Percentiles rank a stretch among this genome's conserved stretches.
Evolutionary conservation across 2,888 invertebrate species (phyloP).

Genomic region (Dendrolimus houi): DNA sequence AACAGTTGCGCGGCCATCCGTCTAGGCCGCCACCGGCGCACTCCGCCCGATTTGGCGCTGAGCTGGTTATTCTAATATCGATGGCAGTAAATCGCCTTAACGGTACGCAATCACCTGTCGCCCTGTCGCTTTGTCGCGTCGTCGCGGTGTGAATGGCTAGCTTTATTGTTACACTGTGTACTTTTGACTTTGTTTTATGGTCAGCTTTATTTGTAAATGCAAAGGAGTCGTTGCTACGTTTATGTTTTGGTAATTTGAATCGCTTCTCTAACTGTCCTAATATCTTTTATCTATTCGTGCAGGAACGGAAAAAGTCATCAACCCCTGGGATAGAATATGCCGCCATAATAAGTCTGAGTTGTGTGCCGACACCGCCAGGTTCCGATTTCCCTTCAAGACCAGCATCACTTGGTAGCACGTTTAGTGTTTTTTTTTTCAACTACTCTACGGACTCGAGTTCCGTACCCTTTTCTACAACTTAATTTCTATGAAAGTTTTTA

Average conservation of each 20-base stretch:
- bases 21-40: conserved; percentile 18
- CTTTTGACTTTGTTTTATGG: conserved; percentile 8
- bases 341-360: no score
- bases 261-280: no score
- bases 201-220: conserved; percentile 1
- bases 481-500: no score
- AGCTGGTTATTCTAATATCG: conserved; percentile 30
- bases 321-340: no score
- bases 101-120: conserved; percentile 30
- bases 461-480: no score
- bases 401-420: no score
- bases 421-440: no score
- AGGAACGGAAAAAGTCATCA: no score
- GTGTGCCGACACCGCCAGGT: no score
- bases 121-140: conserved; percentile 12
- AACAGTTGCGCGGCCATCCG: conserved; percentile 23
- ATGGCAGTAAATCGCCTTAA: conserved; percentile 35
- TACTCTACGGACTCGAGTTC: no score
- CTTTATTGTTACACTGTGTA: conserved; percentile 25
- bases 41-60: conserved; percentile 27
- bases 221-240: not conserved
- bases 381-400: no score
- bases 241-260: not conserved
- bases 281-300: no score
- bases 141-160: conserved; percentile 25